These are phyloP conservation scores for Tetrapedia diversipes DNA, from an alignment of 2,888 invertebrate species.

Conservation along the genomic window DNA sequence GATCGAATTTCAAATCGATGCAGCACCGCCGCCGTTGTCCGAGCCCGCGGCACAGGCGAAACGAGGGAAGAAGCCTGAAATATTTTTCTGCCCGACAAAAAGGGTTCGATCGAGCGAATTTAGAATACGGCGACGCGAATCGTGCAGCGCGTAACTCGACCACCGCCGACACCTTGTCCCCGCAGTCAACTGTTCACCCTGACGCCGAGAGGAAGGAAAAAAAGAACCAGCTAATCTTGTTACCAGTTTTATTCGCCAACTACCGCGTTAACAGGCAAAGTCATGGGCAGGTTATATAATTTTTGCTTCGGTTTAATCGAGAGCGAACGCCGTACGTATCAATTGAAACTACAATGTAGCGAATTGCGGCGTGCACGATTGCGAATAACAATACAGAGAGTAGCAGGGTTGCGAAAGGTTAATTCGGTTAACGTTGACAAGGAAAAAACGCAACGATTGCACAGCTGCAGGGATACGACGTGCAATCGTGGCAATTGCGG, in stretches of 20 bases:
- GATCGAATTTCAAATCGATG: conserved; percentile 67
- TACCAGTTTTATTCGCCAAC: conserved; percentile 11
- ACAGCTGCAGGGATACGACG: conserved; percentile 34
- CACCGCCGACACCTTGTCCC: neutral
- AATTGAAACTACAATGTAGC: conserved; percentile 64
- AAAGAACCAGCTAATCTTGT: conserved; percentile 9
- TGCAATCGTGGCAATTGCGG: conserved; percentile 12
- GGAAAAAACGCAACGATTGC: conserved; percentile 51
- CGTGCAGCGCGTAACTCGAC: neutral
- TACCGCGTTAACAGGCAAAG: conserved; percentile 18
- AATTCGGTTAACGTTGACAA: conserved; percentile 56
- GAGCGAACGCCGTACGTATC: conserved; percentile 43
- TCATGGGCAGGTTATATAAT: conserved; percentile 51
- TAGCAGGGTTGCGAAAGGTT: conserved; percentile 51
- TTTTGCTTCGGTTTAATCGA: conserved; percentile 26
- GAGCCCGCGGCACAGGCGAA: conserved; percentile 30
- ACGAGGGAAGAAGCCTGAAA: conserved; percentile 48
- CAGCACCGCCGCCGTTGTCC: neutral
- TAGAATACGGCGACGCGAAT: neutral
- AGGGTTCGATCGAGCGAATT: conserved; percentile 34
- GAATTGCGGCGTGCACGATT: conserved; percentile 28
- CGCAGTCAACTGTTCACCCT: neutral
- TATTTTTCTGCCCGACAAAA: conserved; percentile 25
- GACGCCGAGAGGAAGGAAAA: too few species aligned
- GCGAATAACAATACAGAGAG: neutral